Evolutionary conservation across 92 coral and sea anemone species (phyloP), one percentile per base, ranked within the genome.

Genomic region (Porites evermanni): DNA sequence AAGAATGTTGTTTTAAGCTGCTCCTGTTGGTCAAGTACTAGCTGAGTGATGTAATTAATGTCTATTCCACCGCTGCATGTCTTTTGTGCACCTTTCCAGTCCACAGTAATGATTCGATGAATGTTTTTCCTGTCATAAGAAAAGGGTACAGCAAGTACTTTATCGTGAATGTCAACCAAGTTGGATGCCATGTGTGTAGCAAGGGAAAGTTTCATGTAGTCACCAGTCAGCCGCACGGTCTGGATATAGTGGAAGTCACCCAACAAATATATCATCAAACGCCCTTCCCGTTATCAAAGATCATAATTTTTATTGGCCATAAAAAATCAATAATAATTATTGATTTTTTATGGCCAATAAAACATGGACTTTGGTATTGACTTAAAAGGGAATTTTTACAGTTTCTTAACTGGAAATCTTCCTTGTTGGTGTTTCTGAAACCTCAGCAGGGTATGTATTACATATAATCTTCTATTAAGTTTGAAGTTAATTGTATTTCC

Each of bases 181-280:
- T 88, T 64, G 7, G 93, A 79, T 50, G 89, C 85, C 93, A 89
- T 83, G 70, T 89, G 93, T 68, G 89, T 89, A 9, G 93, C 89
- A 53, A 53, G 64, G 59, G 89, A 89, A 58, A 89, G 93, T 81
- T 89, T 89, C 81, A 85, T 56, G 74, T 74, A 80, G 14, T 53
- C 72, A 32, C 79, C 90, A 38, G 91, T 87, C 38, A 78, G 86
- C 11, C 89, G 70, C 18, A 88, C 77, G 12, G 92, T 91, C 69
- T 88, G 92, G 13, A 88, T 88, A 60, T 84, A 79, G 64, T 83
- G 92, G 51, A 69, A 60, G n/a, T 60, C 65, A 60, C 16, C 87
- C 23, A 83, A 16, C 78, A 83, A 58, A 52, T 70, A 68, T 18
- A 73, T 64, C 81, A 83, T 72, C 56, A 73, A 73, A 59, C 47